Evolutionary conservation across 1,140 invertebrate genomes (phyloP).

Genomic region (Dufourea novaeangliae): DNA sequence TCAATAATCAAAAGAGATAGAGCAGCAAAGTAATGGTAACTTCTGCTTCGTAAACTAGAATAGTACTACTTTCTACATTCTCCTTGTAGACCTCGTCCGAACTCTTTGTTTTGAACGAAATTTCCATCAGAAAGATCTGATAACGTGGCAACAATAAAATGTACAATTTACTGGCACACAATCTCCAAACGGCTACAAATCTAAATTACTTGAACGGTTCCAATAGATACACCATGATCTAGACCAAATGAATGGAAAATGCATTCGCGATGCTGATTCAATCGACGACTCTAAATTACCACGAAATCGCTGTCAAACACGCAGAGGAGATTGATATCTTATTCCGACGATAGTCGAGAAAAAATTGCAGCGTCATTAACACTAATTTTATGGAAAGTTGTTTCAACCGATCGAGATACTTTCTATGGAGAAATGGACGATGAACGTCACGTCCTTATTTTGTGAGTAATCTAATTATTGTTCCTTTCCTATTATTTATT

Average conservation of each 20-base stretch:
- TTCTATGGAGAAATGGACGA: conserved; percentile 36
- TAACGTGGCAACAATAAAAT: neutral
- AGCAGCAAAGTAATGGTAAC: no score
- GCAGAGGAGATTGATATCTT: neutral
- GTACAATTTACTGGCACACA: neutral
- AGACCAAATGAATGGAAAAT: neutral
- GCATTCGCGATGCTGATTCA: neutral
- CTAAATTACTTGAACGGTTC: neutral
- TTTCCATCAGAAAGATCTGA: neutral
- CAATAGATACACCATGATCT: neutral
- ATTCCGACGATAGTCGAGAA: neutral
- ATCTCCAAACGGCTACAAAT: neutral
- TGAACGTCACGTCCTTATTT: neutral
- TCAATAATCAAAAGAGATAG: no score
- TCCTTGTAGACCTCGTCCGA: neutral
- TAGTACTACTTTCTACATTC: conserved; percentile 7
- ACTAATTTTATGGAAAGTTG: conserved; percentile 37
- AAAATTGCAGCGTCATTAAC: neutral
- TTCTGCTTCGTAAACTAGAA: no score
- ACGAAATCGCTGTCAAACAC: neutral
- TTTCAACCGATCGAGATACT: neutral
- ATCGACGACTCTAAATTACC: neutral
- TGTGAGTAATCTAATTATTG: neutral
- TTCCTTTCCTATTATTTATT: conserved; percentile 4
- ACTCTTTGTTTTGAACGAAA: neutral